Conservation (phyloP, 2,113 vertebrate genomes). For the Brachypteracias leptosomus region DNA sequence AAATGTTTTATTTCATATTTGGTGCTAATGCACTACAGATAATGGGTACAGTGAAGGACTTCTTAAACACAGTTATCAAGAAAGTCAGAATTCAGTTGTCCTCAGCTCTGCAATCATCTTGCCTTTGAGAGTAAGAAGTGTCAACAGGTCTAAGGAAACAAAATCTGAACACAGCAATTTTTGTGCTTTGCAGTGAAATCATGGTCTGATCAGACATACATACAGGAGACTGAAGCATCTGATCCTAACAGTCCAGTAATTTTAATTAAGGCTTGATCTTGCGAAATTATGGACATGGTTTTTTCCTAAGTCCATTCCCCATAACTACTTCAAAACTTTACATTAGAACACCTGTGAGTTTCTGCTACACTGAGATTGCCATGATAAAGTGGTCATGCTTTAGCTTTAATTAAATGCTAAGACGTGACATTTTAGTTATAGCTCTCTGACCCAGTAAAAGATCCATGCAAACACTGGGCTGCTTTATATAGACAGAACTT, state of each 20-base stretch:
- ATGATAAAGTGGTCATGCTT: neutral
- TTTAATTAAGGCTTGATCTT: neutral
- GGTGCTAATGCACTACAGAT: neutral
- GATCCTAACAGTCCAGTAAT: neutral
- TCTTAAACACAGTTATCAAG: neutral
- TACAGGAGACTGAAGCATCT: neutral
- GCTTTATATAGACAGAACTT: neutral
- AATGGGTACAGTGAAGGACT: neutral
- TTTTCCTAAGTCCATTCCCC: neutral
- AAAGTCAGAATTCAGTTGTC: neutral
- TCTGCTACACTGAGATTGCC: neutral
- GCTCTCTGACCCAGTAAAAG: neutral
- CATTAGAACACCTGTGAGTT: neutral
- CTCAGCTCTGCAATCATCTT: neutral
- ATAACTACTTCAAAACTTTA: neutral
- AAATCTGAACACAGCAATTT: neutral
- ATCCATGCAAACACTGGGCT: neutral
- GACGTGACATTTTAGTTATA: slow-evolving; percentile 9
- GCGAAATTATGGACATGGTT: neutral
- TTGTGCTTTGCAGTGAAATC: neutral
- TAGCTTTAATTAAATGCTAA: slow-evolving; percentile 16
- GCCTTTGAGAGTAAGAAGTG: neutral
- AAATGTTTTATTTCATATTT: neutral
- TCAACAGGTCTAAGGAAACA: neutral
- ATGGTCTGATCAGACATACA: neutral